These are phyloP conservation scores for Orius laevigatus DNA, from an alignment of 1,140 invertebrate genomes.

Conservation along the genomic window DNA sequence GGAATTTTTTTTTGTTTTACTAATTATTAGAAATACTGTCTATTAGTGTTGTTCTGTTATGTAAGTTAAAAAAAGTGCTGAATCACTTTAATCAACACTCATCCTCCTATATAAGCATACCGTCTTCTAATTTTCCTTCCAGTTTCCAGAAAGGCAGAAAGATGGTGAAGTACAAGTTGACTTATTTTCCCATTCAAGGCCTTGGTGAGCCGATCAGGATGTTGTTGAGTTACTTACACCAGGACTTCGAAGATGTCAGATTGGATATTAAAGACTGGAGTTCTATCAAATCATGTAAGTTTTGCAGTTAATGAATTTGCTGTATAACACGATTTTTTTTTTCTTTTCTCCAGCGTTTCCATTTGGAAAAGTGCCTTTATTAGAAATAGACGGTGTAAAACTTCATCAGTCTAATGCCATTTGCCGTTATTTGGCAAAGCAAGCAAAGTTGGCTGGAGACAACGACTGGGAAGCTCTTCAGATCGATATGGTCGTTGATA, in stretches of 20 bases:
- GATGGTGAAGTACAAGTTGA: constrained; percentile 33
- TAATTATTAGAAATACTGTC: too few relatives aligned
- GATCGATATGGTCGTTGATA: constrained; percentile 27
- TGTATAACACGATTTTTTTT: too few relatives aligned
- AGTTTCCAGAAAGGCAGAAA: too few relatives aligned
- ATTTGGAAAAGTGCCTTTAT: constrained; percentile 35
- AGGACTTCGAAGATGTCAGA: constrained; percentile 45
- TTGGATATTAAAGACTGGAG: constrained; percentile 31
- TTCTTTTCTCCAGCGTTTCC: constrained; percentile 27
- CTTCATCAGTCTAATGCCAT: constrained; percentile 35
- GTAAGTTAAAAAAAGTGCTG: too few relatives aligned
- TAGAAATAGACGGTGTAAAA: constrained; percentile 36
- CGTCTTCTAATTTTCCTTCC: too few relatives aligned
- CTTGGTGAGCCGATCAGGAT: constrained; percentile 48
- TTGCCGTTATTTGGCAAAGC: constrained; percentile 34
- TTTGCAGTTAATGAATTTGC: too few relatives aligned
- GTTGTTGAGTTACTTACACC: constrained; percentile 41
- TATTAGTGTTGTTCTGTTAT: too few relatives aligned
- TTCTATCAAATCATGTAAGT: constrained; percentile 31
- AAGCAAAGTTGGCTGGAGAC: constrained; percentile 32
- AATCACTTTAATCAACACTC: too few relatives aligned
- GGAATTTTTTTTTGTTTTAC: too few relatives aligned
- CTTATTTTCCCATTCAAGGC: constrained; percentile 47
- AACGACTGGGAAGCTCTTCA: constrained; percentile 39
- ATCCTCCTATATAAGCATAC: too few relatives aligned